Base-by-base conservation (phyloP, 2,888 invertebrate genomes). In the Drosophila multiciliata region DNA sequence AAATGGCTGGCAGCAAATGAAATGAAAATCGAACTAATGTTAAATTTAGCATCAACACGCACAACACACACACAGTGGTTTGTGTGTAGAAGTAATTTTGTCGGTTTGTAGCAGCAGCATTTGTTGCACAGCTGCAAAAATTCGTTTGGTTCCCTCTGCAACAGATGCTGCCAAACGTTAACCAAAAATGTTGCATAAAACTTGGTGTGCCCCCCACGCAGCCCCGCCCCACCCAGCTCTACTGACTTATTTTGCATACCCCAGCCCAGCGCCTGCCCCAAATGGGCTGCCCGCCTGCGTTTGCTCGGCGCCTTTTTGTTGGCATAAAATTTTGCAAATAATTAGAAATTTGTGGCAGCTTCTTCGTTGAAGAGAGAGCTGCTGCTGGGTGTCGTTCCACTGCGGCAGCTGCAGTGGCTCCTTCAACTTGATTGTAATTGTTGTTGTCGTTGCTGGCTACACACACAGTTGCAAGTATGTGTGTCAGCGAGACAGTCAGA, bases 311-410 rank as follows among this genome's bases (percentile, higher is more conserved):
- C 73, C 80, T 79, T 80, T 83, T 80, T 87, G 89, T 89, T 89
- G 82, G 85, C 83, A 89, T 83, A 87, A 71, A 89, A 89, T 89
- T 89, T 85, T 88, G 89, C 85, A 87, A 87, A 85, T 87, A 87
- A 87, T 87, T 87, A 87, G 87, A 87, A 87, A 87, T 85, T 87
- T 87, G 87, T 80, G 89, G 89, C 87, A 85, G 81, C 69, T 75
- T 86, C 75, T 83, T 71, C 72, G 59, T 64, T 71, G 58, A 62
- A 67, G 59, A 45, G 45, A 23, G 23, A 6, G 29, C 29, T 66
- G 54, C 75, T 69, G 9, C 75, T 69, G 9, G 12, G 57, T 68
- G 65, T 53, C 74, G 65, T 63, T 48, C 68, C 64, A 58, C 52
- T 65, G 29, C 67, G 23, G 49, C 79, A 76, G 75, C 70, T 71